Percentiles rank a stretch among this genome's conserved stretches.
These are phyloP conservation scores for Phataginus tetradactyla DNA, from an alignment of 2,797 vertebrate species.

Conservation along the genomic window DNA sequence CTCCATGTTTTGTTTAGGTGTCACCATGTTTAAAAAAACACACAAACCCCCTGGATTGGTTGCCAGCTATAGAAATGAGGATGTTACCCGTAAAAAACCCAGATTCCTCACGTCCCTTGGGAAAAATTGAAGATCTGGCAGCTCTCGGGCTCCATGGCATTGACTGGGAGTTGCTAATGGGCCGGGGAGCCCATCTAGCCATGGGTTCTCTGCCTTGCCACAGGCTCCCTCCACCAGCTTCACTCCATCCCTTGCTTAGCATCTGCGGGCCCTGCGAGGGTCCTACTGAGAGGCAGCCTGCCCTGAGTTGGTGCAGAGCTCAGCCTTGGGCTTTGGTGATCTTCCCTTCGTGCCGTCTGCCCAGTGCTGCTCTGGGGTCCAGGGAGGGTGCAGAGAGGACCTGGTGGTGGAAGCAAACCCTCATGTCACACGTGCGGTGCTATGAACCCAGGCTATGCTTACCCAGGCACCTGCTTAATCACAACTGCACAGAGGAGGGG, in stretches of 20 bases:
- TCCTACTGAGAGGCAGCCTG: not conserved
- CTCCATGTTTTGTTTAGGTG: not conserved
- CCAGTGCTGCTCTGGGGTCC: not conserved
- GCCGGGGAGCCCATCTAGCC: rapidly evolving
- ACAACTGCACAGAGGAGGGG: not conserved
- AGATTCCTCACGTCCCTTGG: not conserved
- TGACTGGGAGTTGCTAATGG: not conserved
- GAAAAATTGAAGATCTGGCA: not conserved
- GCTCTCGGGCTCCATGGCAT: not conserved
- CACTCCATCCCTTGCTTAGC: not conserved
- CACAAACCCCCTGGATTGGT: not conserved
- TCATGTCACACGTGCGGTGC: rapidly evolving
- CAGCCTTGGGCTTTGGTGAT: not conserved
- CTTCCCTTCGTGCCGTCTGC: not conserved
- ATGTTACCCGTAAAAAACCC: not conserved
- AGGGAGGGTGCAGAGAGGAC: not conserved
- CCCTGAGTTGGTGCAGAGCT: not conserved
- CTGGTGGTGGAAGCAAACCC: not conserved
- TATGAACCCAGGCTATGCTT: not conserved
- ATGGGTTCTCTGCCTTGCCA: not conserved
- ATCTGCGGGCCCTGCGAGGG: not conserved
- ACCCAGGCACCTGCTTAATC: not conserved
- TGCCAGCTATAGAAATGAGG: not conserved
- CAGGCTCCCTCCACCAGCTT: not conserved
- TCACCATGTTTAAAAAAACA: constrained; percentile 1